Evolutionary conservation across 1,140 invertebrate genomes (phyloP), one percentile per base, ranked within the genome.

Genomic region (Colletes latitarsis): DNA sequence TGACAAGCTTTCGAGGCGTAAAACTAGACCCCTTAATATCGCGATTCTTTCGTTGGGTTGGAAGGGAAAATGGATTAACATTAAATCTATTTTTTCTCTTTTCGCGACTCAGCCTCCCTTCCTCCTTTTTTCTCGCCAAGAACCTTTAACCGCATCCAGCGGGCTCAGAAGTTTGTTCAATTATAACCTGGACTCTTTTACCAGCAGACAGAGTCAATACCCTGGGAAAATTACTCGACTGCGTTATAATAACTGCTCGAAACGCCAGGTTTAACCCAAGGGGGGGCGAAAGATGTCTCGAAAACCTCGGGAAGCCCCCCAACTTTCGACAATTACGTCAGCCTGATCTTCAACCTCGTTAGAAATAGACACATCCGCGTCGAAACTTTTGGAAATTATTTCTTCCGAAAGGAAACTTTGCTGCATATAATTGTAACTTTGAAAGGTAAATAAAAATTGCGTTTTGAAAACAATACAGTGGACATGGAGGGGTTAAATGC

Each of bases 81-180:
- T 89, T 85, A 88, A 89, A 89, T 80, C 87, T 86, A n/a, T 85
- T 87, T 30, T 30, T 30, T 30, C 30, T 30, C 30, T 30, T 30
- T 30, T 1, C 30, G 30, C 30, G 30, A 30, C 78, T 41, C 74
- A 21, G 49, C 68, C 21, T 21, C 14, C 71, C 30, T 30, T 30
- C 30, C 30, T 30, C 70, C 62, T 64, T 43, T n/a, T 58, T 19
- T 76, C 39, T 15, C 49, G 52, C 21, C 17, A 77, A 81, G 68
- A 66, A 46, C 76, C 77, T 88, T 89, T 84, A 88, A 88, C 85
- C 83, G 83, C 79, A 82, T 75, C 82, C 77, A 84, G 5, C 81
- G 84, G 82, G 60, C 82, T 87, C 69, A 72, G 72, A 91, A 91
- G 88, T 91, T 91, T 90, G 89, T 91, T 85, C 90, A 91, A 91